phyloP scores from a whole-genome alignment of 2,888 invertebrate species.

The Theodoxus fluviatilis region DNA sequence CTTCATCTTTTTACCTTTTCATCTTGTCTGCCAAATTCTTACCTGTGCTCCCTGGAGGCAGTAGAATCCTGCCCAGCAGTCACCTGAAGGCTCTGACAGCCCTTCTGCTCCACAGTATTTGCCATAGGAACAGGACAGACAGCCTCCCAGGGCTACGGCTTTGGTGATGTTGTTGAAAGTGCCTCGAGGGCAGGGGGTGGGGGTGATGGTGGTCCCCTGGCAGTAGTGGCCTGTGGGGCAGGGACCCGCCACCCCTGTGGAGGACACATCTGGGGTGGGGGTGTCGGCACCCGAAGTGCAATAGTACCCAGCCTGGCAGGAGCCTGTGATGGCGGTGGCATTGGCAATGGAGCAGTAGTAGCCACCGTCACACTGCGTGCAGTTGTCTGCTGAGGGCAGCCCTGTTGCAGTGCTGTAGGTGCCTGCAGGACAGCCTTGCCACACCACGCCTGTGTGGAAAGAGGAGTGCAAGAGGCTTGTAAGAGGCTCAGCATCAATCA shows the following conservation, averaged over 20 bases:
- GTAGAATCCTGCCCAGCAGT: conserved; percentile 59
- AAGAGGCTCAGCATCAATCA: too few species aligned
- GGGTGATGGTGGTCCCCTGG: conserved; percentile 43
- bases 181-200: conserved; percentile 51
- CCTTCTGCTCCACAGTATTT: conserved; percentile 51
- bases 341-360: conserved; percentile 52
- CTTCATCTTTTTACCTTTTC: too few species aligned
- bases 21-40: too few species aligned
- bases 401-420: conserved; percentile 51
- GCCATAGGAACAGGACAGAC: conserved; percentile 47
- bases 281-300: conserved; percentile 54
- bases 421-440: conserved; percentile 58
- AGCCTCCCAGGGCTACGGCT: conserved; percentile 38
- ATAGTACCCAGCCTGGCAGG: conserved; percentile 52
- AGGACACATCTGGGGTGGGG: conserved; percentile 45
- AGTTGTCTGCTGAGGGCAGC: conserved; percentile 49
- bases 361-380: conserved; percentile 58
- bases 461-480: too few species aligned
- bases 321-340: conserved; percentile 46
- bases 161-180: conserved; percentile 48
- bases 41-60: conserved; percentile 54
- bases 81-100: conserved; percentile 49
- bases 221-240: conserved; percentile 60
- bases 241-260: conserved; percentile 54
- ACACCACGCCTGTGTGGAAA: conserved; percentile 56